These are phyloP conservation scores for Aporophyla nigra DNA, from an alignment of 2,888 invertebrate genomes.

Conservation along the genomic window DNA sequence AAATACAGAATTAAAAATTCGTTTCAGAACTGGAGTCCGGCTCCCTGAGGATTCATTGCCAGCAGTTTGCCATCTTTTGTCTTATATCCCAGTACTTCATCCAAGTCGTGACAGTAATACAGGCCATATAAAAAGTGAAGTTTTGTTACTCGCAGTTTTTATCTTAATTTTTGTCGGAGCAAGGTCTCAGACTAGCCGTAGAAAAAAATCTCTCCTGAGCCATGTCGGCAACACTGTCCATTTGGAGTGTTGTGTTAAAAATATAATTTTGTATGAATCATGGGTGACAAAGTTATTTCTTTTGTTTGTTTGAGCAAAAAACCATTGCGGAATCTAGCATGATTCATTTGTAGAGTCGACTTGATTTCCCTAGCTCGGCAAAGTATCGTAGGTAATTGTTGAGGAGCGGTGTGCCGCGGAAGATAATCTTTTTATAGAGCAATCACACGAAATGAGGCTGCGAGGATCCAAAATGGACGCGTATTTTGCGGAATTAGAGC, in stretches of 20 bases:
- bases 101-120: slow-evolving; percentile 41
- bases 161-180: slow-evolving; percentile 41
- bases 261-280: slow-evolving; percentile 58
- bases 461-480: slow-evolving; percentile 48
- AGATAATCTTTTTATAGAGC: slow-evolving; percentile 71
- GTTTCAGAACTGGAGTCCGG: slow-evolving; percentile 12
- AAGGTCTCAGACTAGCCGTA: slow-evolving; percentile 31
- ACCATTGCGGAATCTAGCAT: slow-evolving; percentile 47
- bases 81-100: slow-evolving; percentile 38
- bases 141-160: slow-evolving; percentile 51
- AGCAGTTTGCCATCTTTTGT: slow-evolving; percentile 34
- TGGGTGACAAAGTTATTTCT: slow-evolving; percentile 53
- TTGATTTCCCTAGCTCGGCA: slow-evolving; percentile 44
- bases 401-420: slow-evolving; percentile 45
- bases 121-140: slow-evolving; percentile 40
- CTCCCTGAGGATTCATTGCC: slow-evolving; percentile 46
- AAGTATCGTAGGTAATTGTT: slow-evolving; percentile 51
- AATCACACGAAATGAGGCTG: slow-evolving; percentile 60
- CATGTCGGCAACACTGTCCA: slow-evolving; percentile 24
- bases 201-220: slow-evolving; percentile 49
- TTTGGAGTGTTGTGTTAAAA: slow-evolving; percentile 31
- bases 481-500: slow-evolving; percentile 49
- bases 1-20: slow-evolving; percentile 40
- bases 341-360: slow-evolving; percentile 54
- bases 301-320: slow-evolving; percentile 57